Base-by-base conservation (phyloP, 2,888 invertebrate species). In the Tupiocoris notatus region DNA sequence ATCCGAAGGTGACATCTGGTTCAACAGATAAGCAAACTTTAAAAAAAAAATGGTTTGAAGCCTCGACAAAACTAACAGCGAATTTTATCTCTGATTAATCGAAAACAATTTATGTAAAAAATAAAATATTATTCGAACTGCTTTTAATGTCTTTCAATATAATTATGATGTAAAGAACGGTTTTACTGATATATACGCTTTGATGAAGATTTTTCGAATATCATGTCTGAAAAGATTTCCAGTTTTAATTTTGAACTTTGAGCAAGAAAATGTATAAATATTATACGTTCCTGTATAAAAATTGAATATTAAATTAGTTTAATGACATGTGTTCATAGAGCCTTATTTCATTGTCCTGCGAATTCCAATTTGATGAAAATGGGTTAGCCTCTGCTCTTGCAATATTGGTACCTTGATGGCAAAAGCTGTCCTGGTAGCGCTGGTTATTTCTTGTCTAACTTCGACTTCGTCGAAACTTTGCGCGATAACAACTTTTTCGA, bases 1-100 rank as follows among this genome's bases (percentile, higher is more conserved):
- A 22, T 75, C 75, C 17, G 75, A 75, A 66, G 65, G 66, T 6
- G 75, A 75, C 65, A 75, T 75, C 61, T 75, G 75, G 75, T 75
- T 66, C 75, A 75, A 75, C 75, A 75, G 75, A 66, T 75, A 75
- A 75, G 20, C 64, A 63, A 39, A 7, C 12, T 39, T 3, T 12
- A n/a, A n/a, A n/a, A n/a, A n/a, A n/a, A n/a, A n/a, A n/a, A n/a
- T n/a, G n/a, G n/a, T 39, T 39, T 39, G 12, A n/a, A n/a, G 12
- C 39, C 39, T 39, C 39, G 39, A 39, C 39, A 39, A 39, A n/a
- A n/a, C n/a, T 12, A 39, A 39, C 39, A 39, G 39, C 39, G 39
- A 39, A 39, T 39, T 39, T 39, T 12, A 3, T 39, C 39, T 39
- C 39, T 39, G 39, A 39, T 39, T 39, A 39, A 39, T 39, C 39